Conservation (phyloP, 2,888 invertebrate genomes). For the Cephus nigrinus region DNA sequence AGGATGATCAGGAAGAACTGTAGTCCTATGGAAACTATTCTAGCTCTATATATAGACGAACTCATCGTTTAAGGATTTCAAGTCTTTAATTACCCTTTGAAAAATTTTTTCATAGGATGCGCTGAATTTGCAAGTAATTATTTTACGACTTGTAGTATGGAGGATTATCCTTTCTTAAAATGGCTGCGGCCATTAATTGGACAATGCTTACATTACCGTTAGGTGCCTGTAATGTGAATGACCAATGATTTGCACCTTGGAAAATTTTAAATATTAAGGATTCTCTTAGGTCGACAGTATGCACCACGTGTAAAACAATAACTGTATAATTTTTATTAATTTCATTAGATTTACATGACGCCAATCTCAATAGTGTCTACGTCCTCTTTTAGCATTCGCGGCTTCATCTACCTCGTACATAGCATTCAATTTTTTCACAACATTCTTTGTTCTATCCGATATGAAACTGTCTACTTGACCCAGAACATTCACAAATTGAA, state of each 20-base stretch:
- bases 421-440: conserved; percentile 66
- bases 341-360: not conserved
- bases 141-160: not conserved
- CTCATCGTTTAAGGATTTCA: not conserved
- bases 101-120: not conserved
- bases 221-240: not conserved
- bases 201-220: not conserved
- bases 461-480: conserved; percentile 69
- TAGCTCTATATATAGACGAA: conserved; percentile 9
- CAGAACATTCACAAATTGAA: conserved; percentile 67
- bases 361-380: not conserved
- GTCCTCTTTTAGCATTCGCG: conserved; percentile 27
- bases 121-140: not conserved
- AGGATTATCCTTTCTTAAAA: not conserved
- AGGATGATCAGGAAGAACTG: conserved; percentile 8
- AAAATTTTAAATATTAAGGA: not conserved
- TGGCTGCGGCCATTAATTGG: not conserved
- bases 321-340: not conserved
- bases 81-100: not conserved
- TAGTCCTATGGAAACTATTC: not conserved
- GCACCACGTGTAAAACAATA: not conserved
- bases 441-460: conserved; percentile 63
- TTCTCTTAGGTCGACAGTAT: not conserved
- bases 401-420: conserved; percentile 63
- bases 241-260: not conserved